A percentile compares a stretch with the other conserved stretches of the same genome.
Evolutionary conservation across 2,113 vertebrate species (phyloP).

Genomic region (Nerophis lumbriciformis): DNA sequence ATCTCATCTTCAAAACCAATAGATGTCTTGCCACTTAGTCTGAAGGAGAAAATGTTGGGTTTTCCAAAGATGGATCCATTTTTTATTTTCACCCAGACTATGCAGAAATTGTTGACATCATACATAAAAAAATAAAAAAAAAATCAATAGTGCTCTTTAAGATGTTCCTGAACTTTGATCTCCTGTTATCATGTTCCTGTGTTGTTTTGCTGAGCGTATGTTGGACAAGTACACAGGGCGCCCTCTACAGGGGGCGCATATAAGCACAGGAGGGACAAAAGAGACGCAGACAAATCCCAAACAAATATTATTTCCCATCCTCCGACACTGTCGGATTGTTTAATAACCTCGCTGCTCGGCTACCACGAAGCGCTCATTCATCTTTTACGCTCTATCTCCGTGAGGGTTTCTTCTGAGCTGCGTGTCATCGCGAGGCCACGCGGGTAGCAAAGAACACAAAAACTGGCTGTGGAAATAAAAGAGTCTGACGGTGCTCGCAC

Average conservation of each 20-base stretch:
- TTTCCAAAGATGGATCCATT: too few relatives aligned
- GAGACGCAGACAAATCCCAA: not conserved
- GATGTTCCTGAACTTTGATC: too few relatives aligned
- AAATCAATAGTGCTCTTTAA: too few relatives aligned
- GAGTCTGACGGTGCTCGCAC: slow-evolving; percentile 55
- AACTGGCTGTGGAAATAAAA: slow-evolving; percentile 58
- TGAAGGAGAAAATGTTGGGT: too few relatives aligned
- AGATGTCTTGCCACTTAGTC: too few relatives aligned
- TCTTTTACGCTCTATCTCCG: slow-evolving; percentile 20
- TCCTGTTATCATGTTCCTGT: too few relatives aligned
- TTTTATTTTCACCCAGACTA: too few relatives aligned
- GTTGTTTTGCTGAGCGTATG: not conserved
- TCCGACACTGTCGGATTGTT: slow-evolving; percentile 4
- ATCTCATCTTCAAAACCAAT: too few relatives aligned
- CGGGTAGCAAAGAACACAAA: slow-evolving; percentile 49
- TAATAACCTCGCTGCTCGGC: slow-evolving; percentile 30
- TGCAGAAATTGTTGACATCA: too few relatives aligned
- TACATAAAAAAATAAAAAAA: too few relatives aligned
- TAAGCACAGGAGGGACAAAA: not conserved
- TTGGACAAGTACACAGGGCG: not conserved
- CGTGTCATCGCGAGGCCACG: slow-evolving; percentile 25
- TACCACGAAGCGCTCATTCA: slow-evolving; percentile 37
- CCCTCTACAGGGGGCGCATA: not conserved
- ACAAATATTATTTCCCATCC: slow-evolving; percentile 11
- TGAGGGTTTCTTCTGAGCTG: slow-evolving; percentile 26